These are phyloP conservation scores for Diabrotica virgifera DNA, from an alignment of 1,140 invertebrate species.

Conservation along the genomic window DNA sequence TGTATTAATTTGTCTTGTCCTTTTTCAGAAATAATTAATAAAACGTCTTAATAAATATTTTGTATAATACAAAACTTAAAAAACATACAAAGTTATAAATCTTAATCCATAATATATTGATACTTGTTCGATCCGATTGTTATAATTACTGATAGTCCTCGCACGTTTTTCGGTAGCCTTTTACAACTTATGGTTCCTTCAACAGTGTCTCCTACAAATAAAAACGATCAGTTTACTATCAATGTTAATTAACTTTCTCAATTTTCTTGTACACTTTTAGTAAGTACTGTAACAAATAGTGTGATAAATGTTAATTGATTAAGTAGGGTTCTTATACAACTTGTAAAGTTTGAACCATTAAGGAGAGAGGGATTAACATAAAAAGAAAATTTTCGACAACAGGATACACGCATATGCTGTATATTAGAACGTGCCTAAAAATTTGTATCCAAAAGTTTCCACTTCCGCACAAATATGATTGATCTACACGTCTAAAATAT, in stretches of 20 bases:
- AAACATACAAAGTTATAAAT: not conserved
- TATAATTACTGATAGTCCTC: slow-evolving; percentile 43
- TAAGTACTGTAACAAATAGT: too few species aligned
- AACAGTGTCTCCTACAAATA: slow-evolving; percentile 39
- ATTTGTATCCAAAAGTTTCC: too few species aligned
- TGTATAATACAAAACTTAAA: slow-evolving; percentile 17
- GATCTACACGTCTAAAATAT: too few species aligned
- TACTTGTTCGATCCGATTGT: slow-evolving; percentile 40
- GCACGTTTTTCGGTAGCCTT: slow-evolving; percentile 41
- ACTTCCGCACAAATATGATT: too few species aligned
- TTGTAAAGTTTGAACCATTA: too few species aligned
- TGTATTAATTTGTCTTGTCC: not conserved
- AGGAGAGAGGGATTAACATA: too few species aligned
- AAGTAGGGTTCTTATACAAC: too few species aligned
- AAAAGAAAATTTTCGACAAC: too few species aligned
- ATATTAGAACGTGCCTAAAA: too few species aligned
- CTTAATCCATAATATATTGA: slow-evolving; percentile 43
- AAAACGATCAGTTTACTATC: not conserved
- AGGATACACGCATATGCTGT: too few species aligned
- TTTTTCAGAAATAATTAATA: not conserved
- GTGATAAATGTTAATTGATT: too few species aligned
- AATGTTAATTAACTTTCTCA: not conserved
- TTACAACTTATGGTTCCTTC: slow-evolving; percentile 39
- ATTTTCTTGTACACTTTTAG: not conserved
- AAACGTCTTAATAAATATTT: too few species aligned